phyloP scores from a whole-genome alignment of 2,113 vertebrate species.

The Thalassoma bifasciatum region DNA sequence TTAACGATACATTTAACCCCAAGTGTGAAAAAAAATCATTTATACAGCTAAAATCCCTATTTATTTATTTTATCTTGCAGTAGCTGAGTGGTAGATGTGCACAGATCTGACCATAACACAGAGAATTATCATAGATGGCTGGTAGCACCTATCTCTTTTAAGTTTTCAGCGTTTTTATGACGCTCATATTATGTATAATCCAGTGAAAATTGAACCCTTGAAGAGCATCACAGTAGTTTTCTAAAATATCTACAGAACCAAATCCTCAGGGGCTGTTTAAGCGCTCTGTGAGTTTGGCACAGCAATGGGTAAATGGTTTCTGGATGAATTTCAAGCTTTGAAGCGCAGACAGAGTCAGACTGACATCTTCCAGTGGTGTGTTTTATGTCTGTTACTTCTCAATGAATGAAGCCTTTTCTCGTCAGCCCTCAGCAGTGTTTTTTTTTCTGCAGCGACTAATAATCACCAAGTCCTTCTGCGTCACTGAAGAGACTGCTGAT shows the following conservation, averaged over 20 bases:
- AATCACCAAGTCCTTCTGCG: conserved; percentile 52
- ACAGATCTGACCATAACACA: no score
- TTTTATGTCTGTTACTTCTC: conserved; percentile 23
- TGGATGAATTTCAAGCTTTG: conserved; percentile 1
- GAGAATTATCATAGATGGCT: neutral
- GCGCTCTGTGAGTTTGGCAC: conserved; percentile 9
- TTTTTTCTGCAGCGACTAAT: conserved; percentile 13
- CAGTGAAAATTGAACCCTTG: neutral
- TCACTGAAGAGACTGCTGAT: conserved; percentile 61
- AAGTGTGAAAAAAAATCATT: neutral
- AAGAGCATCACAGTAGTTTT: neutral
- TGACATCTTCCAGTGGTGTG: conserved; percentile 33
- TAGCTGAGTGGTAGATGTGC: no score
- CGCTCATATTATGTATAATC: no score
- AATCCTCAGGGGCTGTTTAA: neutral
- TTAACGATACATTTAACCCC: neutral
- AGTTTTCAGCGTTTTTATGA: no score
- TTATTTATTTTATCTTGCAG: neutral
- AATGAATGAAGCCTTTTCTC: conserved; percentile 56
- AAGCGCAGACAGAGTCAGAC: conserved; percentile 32
- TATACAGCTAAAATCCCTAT: neutral
- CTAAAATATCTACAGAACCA: neutral
- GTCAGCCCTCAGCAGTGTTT: conserved; percentile 1
- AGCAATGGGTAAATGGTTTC: conserved; percentile 4
- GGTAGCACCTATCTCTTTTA: neutral